Conservation (phyloP, 2,888 invertebrate genomes). For the Deilephila porcellus region DNA sequence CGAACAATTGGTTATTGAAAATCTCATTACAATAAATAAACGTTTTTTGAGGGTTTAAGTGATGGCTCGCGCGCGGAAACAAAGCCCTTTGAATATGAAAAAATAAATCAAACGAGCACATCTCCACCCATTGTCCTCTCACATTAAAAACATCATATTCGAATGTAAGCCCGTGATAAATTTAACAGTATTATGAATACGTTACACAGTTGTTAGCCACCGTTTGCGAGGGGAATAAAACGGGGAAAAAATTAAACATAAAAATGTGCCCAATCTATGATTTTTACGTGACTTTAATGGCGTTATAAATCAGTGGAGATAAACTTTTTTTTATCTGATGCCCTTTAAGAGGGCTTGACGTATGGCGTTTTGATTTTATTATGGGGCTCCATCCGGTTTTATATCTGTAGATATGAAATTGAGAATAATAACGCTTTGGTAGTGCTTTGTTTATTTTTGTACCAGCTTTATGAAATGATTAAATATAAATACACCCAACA, state of each 20-base stretch:
- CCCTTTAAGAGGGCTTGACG: conserved; percentile 45
- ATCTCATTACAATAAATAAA: not conserved
- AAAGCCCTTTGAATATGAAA: conserved; percentile 18
- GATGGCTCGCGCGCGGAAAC: conserved; percentile 3
- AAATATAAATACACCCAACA: too few relatives aligned
- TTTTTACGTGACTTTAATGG: conserved; percentile 69
- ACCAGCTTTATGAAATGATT: too few relatives aligned
- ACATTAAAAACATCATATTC: conserved; percentile 25
- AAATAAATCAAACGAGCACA: conserved; percentile 23
- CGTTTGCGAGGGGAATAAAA: conserved; percentile 50
- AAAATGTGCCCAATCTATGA: conserved; percentile 61
- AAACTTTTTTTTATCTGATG: conserved; percentile 60
- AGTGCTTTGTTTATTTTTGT: not conserved
- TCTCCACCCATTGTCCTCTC: conserved; percentile 21
- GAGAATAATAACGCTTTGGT: not conserved
- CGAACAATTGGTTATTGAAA: not conserved
- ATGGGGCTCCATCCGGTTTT: conserved; percentile 32
- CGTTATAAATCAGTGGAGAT: conserved; percentile 69
- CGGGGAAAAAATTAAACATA: conserved; percentile 59
- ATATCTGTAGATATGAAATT: conserved; percentile 16
- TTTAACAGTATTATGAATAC: conserved; percentile 28
- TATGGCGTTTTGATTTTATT: conserved; percentile 60
- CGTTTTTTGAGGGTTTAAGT: not conserved
- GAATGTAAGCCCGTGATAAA: conserved; percentile 26
- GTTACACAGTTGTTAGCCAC: conserved; percentile 24